Evolutionary conservation across 23 tunicate species (phyloP).

Genomic region (Halocynthia aurantium): DNA sequence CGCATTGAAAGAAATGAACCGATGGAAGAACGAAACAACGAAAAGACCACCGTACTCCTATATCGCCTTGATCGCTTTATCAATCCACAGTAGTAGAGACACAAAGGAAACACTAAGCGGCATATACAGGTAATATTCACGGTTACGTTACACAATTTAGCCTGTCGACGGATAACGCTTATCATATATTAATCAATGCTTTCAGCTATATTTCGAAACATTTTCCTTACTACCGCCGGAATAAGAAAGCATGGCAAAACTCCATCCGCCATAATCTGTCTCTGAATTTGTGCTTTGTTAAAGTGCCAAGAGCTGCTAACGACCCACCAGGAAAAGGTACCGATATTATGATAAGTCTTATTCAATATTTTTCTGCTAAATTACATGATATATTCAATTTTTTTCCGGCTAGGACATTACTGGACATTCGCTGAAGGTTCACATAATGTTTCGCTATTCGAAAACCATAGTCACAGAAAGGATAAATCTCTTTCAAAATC

Average conservation of each 20-base stretch:
- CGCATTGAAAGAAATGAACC: constrained; percentile 37
- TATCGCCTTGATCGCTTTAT: constrained; percentile 71
- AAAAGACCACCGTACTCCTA: constrained; percentile 74
- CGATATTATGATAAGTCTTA: background rate
- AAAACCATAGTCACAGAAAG: constrained; percentile 1
- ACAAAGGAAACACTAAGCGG: constrained; percentile 63
- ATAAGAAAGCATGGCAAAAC: constrained; percentile 77
- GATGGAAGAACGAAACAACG: constrained; percentile 50
- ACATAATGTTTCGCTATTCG: constrained; percentile 37
- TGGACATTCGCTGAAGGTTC: constrained; percentile 76
- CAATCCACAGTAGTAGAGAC: constrained; percentile 38
- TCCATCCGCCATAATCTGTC: constrained; percentile 79
- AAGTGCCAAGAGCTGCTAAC: constrained; percentile 32
- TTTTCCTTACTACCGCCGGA: constrained; percentile 57
- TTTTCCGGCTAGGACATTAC: constrained; percentile 36
- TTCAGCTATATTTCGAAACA: constrained; percentile 57
- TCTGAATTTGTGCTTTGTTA: constrained; percentile 58
- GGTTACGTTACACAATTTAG: background rate
- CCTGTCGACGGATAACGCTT: too few relatives aligned
- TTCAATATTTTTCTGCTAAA: background rate
- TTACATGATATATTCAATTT: background rate
- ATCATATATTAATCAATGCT: background rate
- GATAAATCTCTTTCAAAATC: too few relatives aligned
- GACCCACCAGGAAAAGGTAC: constrained; percentile 91
- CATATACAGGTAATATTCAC: constrained; percentile 47